A percentile compares a stretch with the other conserved stretches of the same genome.
Evolutionary conservation across 2,888 invertebrate genomes (phyloP).

Genomic region (Dusona sp.): DNA sequence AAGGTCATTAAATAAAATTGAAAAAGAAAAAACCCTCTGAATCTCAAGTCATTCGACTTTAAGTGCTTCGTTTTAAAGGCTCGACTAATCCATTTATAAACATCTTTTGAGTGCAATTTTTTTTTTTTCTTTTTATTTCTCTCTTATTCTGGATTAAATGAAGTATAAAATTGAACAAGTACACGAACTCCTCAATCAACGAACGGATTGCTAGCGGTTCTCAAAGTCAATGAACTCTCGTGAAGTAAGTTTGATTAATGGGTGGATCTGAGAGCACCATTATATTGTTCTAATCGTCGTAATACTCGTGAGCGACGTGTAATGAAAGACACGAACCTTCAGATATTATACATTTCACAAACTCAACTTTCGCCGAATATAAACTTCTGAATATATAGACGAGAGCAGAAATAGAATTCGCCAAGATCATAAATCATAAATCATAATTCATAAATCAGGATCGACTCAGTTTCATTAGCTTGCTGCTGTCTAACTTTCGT

Average conservation of each 20-base stretch:
- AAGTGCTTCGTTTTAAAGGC: not conserved
- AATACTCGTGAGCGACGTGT: constrained; percentile 38
- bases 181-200: constrained; percentile 6
- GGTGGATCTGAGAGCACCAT: constrained; percentile 46
- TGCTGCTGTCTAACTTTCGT: not conserved
- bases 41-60: not conserved
- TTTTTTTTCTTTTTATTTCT: not conserved
- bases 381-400: constrained; percentile 24
- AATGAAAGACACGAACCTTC: constrained; percentile 26
- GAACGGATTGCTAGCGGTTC: constrained; percentile 41
- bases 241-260: constrained; percentile 50
- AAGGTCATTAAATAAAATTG: not conserved
- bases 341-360: constrained; percentile 35
- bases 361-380: constrained; percentile 17
- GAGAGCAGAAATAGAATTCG: constrained; percentile 23
- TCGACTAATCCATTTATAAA: not conserved
- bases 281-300: constrained; percentile 58
- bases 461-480: constrained; percentile 6
- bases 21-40: not conserved
- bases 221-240: constrained; percentile 60
- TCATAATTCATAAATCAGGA: constrained; percentile 28
- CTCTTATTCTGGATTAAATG: constrained; percentile 15
- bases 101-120: not conserved
- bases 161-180: constrained; percentile 23
- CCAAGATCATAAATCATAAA: no score